Conservation (phyloP, 2,888 invertebrate species). For the Bimastos eiseni region DNA sequence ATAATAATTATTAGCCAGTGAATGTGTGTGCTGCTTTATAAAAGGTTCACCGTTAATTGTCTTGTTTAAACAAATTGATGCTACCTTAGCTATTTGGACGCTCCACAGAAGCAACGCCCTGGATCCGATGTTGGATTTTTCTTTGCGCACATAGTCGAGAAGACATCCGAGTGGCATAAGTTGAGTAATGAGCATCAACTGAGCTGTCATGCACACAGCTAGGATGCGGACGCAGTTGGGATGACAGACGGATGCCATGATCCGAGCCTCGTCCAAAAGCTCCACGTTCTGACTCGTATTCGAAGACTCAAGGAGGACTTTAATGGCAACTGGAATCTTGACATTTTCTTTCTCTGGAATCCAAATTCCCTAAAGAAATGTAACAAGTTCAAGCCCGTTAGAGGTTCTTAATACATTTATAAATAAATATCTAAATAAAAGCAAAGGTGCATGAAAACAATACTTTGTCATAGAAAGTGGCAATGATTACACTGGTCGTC, state of each 20-base stretch:
- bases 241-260: conserved; percentile 96
- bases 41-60: too few species aligned
- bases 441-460: too few species aligned
- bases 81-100: conserved; percentile 66
- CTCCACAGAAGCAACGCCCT: conserved; percentile 94
- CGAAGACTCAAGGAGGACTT: conserved; percentile 82
- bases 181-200: conserved; percentile 97
- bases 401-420: too few species aligned
- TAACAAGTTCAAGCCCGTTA: neutral
- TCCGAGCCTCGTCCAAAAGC: conserved; percentile 91
- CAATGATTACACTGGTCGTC: neutral
- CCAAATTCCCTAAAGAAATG: conserved; percentile 56
- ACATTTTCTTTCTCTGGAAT: conserved; percentile 59
- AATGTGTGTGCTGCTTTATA: too few species aligned
- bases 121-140: conserved; percentile 89
- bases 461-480: too few species aligned
- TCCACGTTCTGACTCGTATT: conserved; percentile 80
- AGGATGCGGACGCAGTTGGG: conserved; percentile 86
- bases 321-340: conserved; percentile 91
- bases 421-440: too few species aligned
- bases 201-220: conserved; percentile 86
- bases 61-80: too few species aligned
- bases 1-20: too few species aligned
- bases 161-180: conserved; percentile 95
- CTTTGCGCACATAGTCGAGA: conserved; percentile 87